Evolutionary conservation across 2,113 vertebrate species (phyloP), one percentile per base, ranked within the genome.

Genomic region (Seriola aureovittata): DNA sequence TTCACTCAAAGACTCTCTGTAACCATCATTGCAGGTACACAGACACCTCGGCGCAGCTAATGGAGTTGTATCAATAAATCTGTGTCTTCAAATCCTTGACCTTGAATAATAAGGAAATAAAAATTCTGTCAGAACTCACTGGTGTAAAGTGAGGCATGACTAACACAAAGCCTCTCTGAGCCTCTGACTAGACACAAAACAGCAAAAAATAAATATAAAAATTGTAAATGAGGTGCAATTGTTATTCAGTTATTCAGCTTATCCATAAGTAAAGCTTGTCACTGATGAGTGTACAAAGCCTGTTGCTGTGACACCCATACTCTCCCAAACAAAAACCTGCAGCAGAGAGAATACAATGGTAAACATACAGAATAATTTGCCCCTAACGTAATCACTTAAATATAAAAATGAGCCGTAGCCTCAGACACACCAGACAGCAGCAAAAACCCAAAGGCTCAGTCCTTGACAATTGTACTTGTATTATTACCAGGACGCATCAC

Each of bases 181-280:
- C 52, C 62, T 34, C 40, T 52, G 55, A 80, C 46, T 71, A 21
- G 12, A 60, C 66, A 50, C 7, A 16, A 8, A 60, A 55, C 60
- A 16, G 54, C 21, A 36, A 7, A 57, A 42, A 42, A 57, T 23
- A 42, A 46, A 21, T 36, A 12, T 57, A 42, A 42, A 57, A 34
- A 42, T 8, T 69, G 38, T 70, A 68, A 88, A 90, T 83, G 25
- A 68, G 32, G 19, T 52, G 11, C 3, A n/a, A 16, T 74, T 85
- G 59, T 80, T 85, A 71, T 71, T 78, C 76, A 67, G 69, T 38
- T 69, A 68, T 78, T 82, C 70, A 23, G 38, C 25, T 72, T 63
- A 55, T 81, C 54, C 69, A 44, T 57, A 50, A 52, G 66, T 64
- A 44, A 82, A 19, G 42, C 70, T 66, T 13, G 44, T 75, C 71